Conservation (phyloP, 2,888 invertebrate species). For the Prenolepis imparis region DNA sequence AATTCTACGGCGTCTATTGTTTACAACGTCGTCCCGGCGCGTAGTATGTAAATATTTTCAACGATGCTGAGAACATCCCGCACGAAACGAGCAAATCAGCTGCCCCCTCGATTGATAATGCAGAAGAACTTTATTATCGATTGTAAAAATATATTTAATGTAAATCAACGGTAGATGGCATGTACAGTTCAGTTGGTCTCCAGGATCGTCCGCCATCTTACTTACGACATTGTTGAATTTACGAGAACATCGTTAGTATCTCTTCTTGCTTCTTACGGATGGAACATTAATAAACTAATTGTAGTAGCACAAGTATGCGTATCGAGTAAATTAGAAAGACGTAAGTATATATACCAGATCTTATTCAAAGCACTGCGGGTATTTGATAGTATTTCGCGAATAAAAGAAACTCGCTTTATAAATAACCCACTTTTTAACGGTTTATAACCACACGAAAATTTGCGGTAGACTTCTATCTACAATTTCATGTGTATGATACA, state of each 20-base stretch:
- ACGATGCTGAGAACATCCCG: conserved; percentile 2
- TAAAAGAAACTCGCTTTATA: background rate
- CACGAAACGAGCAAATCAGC: background rate
- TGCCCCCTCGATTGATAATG: background rate
- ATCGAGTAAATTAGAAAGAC: background rate
- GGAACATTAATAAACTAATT: background rate
- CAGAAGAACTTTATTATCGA: no score
- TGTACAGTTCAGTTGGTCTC: no score
- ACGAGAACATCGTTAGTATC: background rate
- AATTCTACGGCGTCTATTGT: background rate
- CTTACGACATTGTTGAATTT: background rate
- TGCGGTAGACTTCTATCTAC: no score
- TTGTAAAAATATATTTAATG: no score
- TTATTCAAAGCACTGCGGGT: background rate
- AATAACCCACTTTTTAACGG: background rate
- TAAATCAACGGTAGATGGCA: background rate
- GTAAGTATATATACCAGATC: background rate
- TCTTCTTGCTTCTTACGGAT: background rate
- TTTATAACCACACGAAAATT: no score
- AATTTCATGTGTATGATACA: no score
- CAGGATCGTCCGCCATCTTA: background rate
- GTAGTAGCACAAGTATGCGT: background rate
- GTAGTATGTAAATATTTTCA: conserved; percentile 46
- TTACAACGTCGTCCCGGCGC: conserved; percentile 29
- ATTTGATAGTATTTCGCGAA: background rate